phyloP scores from a whole-genome alignment of 2,888 invertebrate species.

The Elysia crispata region DNA sequence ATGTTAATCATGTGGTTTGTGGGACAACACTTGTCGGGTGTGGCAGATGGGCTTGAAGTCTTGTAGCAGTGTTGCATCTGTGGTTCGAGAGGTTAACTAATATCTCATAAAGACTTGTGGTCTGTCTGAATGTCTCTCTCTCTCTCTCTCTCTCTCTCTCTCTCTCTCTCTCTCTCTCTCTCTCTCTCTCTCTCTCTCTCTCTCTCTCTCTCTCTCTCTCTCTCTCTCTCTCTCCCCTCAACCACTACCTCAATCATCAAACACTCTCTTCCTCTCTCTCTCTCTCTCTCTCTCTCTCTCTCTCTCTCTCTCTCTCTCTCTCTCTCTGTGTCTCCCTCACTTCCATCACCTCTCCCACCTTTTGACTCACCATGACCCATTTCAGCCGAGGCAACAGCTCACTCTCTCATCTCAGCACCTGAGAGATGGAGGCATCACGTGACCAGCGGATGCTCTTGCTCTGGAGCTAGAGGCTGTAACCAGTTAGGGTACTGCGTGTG shows the following conservation, averaged over 20 bases:
- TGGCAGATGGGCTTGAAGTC: too few species aligned
- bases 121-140: slow-evolving; percentile 4
- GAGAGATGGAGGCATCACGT: too few species aligned
- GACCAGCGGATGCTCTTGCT: background rate
- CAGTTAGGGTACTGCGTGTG: slow-evolving; percentile 96
- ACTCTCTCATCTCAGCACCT: too few species aligned
- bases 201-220: background rate
- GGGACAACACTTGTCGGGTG: too few species aligned
- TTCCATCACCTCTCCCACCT: background rate
- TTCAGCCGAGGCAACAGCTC: too few species aligned
- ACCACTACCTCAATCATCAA: background rate
- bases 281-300: slow-evolving; percentile 34
- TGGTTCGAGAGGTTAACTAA: too few species aligned
- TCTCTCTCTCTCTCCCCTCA: background rate
- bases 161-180: slow-evolving; percentile 24
- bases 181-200: slow-evolving; percentile 25
- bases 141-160: background rate
- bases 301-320: slow-evolving; percentile 20
- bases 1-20: too few species aligned
- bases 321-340: slow-evolving; percentile 5
- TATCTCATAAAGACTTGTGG: too few species aligned
- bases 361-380: too few species aligned
- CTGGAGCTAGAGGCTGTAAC: background rate
- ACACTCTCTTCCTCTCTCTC: background rate
- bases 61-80: too few species aligned